Evolutionary conservation across 1,140 invertebrate genomes (phyloP).

Genomic region (Hyposmocoma kahamanoa): DNA sequence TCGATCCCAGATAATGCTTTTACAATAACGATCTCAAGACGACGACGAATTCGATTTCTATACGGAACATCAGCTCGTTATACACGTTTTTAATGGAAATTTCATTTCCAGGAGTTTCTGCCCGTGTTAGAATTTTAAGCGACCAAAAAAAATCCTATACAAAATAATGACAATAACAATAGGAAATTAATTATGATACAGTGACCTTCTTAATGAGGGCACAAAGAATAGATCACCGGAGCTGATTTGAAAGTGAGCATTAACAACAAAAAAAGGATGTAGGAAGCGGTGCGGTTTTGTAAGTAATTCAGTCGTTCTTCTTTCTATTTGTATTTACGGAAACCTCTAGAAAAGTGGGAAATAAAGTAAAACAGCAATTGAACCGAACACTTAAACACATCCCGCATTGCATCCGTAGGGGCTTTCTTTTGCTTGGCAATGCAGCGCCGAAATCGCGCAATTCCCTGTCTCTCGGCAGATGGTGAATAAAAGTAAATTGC

Average conservation of each 20-base stretch:
- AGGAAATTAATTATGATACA: conserved; percentile 15
- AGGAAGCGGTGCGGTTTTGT: too few relatives aligned
- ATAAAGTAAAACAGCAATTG: conserved; percentile 3
- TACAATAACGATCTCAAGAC: conserved; percentile 55
- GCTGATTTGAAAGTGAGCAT: not conserved
- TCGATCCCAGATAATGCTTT: conserved; percentile 60
- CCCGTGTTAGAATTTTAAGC: conserved; percentile 19
- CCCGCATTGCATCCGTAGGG: conserved; percentile 1
- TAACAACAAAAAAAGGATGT: not conserved
- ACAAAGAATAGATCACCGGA: conserved; percentile 10
- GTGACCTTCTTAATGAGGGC: conserved; percentile 11
- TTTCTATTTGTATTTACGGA: not conserved
- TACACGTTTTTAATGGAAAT: conserved; percentile 38
- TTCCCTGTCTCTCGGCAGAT: conserved; percentile 12
- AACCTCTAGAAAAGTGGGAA: not conserved
- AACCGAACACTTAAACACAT: conserved; percentile 3
- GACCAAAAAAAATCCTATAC: conserved; percentile 13
- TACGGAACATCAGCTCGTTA: conserved; percentile 22
- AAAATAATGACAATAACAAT: conserved; percentile 9
- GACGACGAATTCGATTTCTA: conserved; percentile 46
- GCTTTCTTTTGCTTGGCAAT: conserved; percentile 2
- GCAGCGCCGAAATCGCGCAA: conserved; percentile 23
- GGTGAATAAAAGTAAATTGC: conserved; percentile 12
- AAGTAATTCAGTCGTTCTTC: too few relatives aligned
- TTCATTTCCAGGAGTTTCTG: conserved; percentile 12